Conservation (phyloP, 1,140 invertebrate genomes). For the Temnothorax longispinosus region DNA sequence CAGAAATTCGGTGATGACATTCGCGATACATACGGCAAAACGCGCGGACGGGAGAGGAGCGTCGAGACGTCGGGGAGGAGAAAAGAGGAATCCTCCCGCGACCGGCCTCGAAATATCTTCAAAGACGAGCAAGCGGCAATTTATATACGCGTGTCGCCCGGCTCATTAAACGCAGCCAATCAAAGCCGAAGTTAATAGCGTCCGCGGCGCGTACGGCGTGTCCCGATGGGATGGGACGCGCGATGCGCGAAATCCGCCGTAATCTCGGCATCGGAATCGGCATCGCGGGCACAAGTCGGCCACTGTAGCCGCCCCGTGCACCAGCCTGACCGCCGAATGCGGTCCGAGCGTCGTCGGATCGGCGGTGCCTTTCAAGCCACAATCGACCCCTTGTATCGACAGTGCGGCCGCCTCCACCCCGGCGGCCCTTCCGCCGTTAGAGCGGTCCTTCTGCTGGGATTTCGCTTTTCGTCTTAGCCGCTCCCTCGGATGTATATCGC, state of each 20-base stretch:
- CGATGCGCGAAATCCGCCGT: constrained; percentile 77
- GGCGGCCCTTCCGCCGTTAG: constrained; percentile 11
- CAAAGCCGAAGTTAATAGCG: constrained; percentile 84
- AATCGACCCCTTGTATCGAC: constrained; percentile 84
- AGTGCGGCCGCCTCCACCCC: constrained; percentile 51
- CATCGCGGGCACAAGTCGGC: constrained; percentile 82
- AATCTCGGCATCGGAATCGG: constrained; percentile 84
- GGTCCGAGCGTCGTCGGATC: constrained; percentile 63
- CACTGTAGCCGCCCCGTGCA: constrained; percentile 78
- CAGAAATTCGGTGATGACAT: constrained; percentile 46
- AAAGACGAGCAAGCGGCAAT: constrained; percentile 83
- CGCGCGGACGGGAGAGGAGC: constrained; percentile 6
- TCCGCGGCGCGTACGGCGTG: constrained; percentile 14
- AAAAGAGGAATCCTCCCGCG: constrained; percentile 30
- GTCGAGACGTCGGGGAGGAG: neutral
- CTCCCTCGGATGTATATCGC: constrained; percentile 75
- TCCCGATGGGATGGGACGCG: constrained; percentile 64
- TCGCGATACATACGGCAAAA: constrained; percentile 52
- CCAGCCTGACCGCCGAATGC: constrained; percentile 73
- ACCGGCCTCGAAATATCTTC: constrained; percentile 83
- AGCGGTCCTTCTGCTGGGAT: constrained; percentile 59
- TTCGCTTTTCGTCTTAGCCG: constrained; percentile 81
- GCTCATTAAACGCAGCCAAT: constrained; percentile 85
- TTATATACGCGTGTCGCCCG: constrained; percentile 84
- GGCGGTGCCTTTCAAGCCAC: constrained; percentile 82